Conservation (phyloP, 2,113 vertebrate species). For the Colius striatus region DNA sequence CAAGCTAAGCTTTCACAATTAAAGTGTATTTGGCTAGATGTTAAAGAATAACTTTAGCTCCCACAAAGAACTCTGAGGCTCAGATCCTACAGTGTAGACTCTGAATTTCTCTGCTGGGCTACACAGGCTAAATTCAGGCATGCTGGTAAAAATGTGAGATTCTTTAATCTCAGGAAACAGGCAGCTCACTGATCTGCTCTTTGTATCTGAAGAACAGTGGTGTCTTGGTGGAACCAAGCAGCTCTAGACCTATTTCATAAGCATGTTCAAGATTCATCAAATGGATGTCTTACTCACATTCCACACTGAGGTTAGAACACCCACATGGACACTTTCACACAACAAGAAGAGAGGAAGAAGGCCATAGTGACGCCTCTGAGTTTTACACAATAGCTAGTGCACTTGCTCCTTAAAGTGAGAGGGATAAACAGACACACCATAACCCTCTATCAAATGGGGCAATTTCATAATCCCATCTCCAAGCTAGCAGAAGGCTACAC, state of each 20-base stretch:
- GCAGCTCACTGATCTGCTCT: background rate
- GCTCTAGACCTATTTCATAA: background rate
- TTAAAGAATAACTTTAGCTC: background rate
- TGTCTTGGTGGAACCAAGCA: background rate
- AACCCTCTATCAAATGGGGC: background rate
- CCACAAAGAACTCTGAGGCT: background rate
- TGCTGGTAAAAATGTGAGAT: background rate
- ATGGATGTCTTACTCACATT: background rate
- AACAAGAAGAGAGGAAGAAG: background rate
- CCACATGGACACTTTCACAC: background rate
- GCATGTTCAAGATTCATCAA: background rate
- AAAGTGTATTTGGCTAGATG: background rate
- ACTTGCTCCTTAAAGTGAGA: background rate
- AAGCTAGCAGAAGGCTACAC: background rate
- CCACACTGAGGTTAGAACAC: background rate
- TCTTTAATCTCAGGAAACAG: background rate
- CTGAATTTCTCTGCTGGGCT: background rate
- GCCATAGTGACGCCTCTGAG: background rate
- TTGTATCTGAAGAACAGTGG: background rate
- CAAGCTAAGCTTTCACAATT: background rate
- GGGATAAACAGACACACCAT: background rate
- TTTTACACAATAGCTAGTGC: background rate
- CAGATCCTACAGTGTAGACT: background rate
- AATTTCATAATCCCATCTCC: background rate
- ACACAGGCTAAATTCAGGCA: background rate